Evolutionary conservation across 2,797 vertebrate species (phyloP).

Genomic region (Hybognathus amarus): DNA sequence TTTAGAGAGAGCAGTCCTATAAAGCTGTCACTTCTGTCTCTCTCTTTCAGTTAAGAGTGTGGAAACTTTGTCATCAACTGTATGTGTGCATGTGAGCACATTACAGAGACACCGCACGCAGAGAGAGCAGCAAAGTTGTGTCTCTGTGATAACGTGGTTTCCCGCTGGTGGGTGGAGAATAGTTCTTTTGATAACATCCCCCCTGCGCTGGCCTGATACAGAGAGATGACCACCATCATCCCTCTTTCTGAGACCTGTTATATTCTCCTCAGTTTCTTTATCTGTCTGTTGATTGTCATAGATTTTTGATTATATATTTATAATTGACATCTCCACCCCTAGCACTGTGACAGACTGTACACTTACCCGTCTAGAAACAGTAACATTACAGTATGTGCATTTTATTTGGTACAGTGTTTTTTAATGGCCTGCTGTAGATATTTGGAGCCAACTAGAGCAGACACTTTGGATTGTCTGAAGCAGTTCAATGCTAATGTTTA

Average conservation of each 20-base stretch:
- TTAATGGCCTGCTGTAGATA: not conserved
- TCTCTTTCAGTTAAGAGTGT: slow-evolving; percentile 1
- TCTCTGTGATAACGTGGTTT: slow-evolving; percentile 77
- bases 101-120: slow-evolving; percentile 45
- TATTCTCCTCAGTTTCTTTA: not conserved
- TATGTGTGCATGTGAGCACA: slow-evolving; percentile 34
- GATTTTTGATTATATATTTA: not conserved
- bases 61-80: slow-evolving; percentile 8
- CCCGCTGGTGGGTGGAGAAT: slow-evolving; percentile 77
- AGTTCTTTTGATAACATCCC: slow-evolving; percentile 72
- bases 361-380: not conserved
- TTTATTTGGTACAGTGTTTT: not conserved
- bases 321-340: not conserved
- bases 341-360: not conserved
- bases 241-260: slow-evolving; percentile 56
- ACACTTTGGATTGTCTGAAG: slow-evolving; percentile 4
- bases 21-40: not conserved
- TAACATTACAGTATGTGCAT: not conserved
- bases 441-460: not conserved
- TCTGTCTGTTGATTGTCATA: not conserved
- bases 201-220: slow-evolving; percentile 77
- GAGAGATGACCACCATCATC: slow-evolving; percentile 48
- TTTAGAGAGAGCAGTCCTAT: not conserved
- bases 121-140: slow-evolving; percentile 64
- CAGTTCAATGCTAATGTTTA: slow-evolving; percentile 8